Evolutionary conservation across 2,888 invertebrate genomes (phyloP).

Genomic region (Nomada flava): DNA sequence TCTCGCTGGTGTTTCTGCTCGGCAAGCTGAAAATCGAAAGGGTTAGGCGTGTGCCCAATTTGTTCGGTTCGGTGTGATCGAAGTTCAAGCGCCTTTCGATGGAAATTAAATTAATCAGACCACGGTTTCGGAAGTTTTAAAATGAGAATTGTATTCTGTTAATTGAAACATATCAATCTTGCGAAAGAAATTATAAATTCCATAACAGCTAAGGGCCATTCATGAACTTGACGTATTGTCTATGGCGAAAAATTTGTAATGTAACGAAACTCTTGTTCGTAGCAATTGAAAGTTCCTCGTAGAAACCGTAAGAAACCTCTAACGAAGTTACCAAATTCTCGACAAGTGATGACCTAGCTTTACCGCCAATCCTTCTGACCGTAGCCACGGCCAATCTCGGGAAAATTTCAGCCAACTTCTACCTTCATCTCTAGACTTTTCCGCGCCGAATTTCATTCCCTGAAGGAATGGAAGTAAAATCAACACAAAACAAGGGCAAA

Average conservation of each 20-base stretch:
- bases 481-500: conserved; percentile 51
- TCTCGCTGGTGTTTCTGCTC: too few relatives aligned
- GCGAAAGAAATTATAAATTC: not conserved
- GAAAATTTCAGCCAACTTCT: conserved; percentile 54
- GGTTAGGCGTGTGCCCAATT: too few relatives aligned
- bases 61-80: too few relatives aligned
- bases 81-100: too few relatives aligned
- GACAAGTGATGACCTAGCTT: conserved; percentile 36
- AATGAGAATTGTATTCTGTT: too few relatives aligned
- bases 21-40: too few relatives aligned
- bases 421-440: conserved; percentile 55
- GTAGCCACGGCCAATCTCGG: conserved; percentile 51
- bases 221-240: not conserved
- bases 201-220: not conserved
- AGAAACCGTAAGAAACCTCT: conserved; percentile 27
- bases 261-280: conserved; percentile 6
- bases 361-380: conserved; percentile 41
- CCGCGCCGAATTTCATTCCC: conserved; percentile 30
- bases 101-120: too few relatives aligned
- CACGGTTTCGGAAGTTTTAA: too few relatives aligned
- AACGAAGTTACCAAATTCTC: conserved; percentile 41
- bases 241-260: conserved; percentile 20
- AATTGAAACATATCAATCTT: too few relatives aligned
- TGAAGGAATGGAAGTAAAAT: conserved; percentile 37
- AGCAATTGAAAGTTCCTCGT: conserved; percentile 24